Percentiles rank a stretch among this genome's conserved stretches.
Evolutionary conservation across 2,797 vertebrate species (phyloP).

Genomic region (Setipinna tenuifilis): DNA sequence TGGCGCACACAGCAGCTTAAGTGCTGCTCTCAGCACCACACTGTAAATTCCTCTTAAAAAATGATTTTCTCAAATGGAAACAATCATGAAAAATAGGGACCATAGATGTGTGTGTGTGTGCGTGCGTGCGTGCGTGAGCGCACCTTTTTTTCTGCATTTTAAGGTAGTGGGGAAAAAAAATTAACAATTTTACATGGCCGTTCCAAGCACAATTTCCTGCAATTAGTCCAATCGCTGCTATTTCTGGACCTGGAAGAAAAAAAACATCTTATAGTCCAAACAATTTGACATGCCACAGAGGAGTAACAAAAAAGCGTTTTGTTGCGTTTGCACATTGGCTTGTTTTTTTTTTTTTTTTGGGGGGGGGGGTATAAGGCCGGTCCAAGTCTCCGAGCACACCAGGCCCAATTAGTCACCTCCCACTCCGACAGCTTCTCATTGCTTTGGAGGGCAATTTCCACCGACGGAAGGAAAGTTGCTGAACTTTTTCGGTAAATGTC

Average conservation of each 20-base stretch:
- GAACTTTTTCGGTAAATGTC: conserved; percentile 67
- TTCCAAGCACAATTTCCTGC: conserved; percentile 72
- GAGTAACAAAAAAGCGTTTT: conserved; percentile 43
- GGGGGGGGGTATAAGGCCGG: background rate
- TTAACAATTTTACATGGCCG: conserved; percentile 63
- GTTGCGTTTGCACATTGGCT: conserved; percentile 60
- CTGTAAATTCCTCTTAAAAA: conserved; percentile 69
- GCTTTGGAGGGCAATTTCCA: conserved; percentile 57
- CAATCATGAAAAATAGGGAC: conserved; percentile 66
- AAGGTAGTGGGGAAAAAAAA: conserved; percentile 56
- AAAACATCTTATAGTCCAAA: conserved; percentile 45
- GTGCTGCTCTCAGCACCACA: conserved; percentile 56
- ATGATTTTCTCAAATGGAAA: conserved; percentile 70
- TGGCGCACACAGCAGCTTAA: conserved; percentile 59
- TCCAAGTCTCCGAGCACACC: background rate
- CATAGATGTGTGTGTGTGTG: conserved; percentile 17
- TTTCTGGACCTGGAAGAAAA: conserved; percentile 54
- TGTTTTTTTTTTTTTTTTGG: conserved; percentile 40
- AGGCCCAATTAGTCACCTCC: conserved; percentile 37
- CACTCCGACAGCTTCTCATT: conserved; percentile 45
- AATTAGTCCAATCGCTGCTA: conserved; percentile 70
- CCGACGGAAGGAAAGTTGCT: conserved; percentile 58
- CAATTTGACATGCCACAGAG: conserved; percentile 56
- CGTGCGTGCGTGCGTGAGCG: conserved; percentile 48
- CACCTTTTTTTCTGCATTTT: conserved; percentile 62